phyloP scores from a whole-genome alignment of 1,140 invertebrate species.

The Drosophila tropicalis region DNA sequence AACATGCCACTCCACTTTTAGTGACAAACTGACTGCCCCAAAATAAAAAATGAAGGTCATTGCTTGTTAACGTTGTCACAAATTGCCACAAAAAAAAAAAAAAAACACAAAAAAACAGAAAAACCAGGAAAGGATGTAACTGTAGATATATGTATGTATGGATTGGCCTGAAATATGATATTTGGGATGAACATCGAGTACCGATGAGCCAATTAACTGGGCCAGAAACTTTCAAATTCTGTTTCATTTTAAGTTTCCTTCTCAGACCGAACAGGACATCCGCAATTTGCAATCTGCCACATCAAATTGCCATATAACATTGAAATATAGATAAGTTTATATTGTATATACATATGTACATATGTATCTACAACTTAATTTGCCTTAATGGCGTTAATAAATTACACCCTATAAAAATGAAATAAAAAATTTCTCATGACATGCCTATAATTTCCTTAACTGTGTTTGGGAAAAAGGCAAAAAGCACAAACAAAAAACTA shows the following conservation, averaged over 20 bases:
- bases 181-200: background rate
- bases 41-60: slow-evolving; percentile 40
- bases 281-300: background rate
- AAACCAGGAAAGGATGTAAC: background rate
- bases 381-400: slow-evolving; percentile 65
- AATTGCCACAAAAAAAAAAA: slow-evolving; percentile 15
- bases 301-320: background rate
- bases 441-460: slow-evolving; percentile 43
- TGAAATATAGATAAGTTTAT: slow-evolving; percentile 18
- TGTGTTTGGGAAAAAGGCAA: background rate
- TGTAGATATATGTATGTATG: slow-evolving; percentile 34
- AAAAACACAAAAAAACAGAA: background rate
- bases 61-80: slow-evolving; percentile 37
- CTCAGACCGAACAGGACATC: background rate
- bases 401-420: slow-evolving; percentile 73
- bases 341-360: slow-evolving; percentile 17
- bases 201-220: background rate
- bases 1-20: slow-evolving; percentile 20
- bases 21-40: slow-evolving; percentile 35
- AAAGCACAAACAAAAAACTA: background rate
- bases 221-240: slow-evolving; percentile 11
- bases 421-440: slow-evolving; percentile 49
- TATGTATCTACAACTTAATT: slow-evolving; percentile 62
- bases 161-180: slow-evolving; percentile 26
- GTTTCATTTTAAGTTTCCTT: background rate